phyloP scores from a whole-genome alignment of 1,140 invertebrate genomes.

The Yoshiicerus persimilis region DNA sequence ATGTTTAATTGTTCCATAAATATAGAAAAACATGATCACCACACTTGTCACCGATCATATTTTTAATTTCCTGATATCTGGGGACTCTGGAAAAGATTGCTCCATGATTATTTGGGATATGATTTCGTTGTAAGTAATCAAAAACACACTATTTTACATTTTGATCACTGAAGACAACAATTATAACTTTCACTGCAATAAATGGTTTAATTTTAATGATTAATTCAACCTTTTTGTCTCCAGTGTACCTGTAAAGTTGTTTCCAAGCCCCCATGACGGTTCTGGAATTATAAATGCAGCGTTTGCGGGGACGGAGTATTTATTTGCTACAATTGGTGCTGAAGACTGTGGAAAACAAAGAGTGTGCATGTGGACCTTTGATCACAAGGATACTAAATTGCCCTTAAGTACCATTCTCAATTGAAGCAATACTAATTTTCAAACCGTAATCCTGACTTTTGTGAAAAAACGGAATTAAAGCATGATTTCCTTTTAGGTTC shows the following conservation, averaged over 20 bases:
- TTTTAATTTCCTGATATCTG: conserved; percentile 30
- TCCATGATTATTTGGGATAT: conserved; percentile 43
- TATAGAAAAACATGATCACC: conserved; percentile 40
- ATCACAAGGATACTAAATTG: not conserved
- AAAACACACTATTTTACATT: not conserved
- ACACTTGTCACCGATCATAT: conserved; percentile 5
- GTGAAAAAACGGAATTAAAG: too few species aligned
- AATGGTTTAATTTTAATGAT: not conserved
- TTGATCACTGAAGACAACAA: not conserved
- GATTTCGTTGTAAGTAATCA: not conserved
- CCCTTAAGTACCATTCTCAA: not conserved
- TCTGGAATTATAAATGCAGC: not conserved
- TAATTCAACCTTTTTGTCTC: not conserved
- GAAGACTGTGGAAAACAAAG: not conserved
- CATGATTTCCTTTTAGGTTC: conserved; percentile 5
- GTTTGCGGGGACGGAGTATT: not conserved
- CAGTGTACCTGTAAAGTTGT: not conserved
- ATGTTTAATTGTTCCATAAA: not conserved
- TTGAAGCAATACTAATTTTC: not conserved
- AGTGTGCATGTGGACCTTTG: not conserved
- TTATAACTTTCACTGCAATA: not conserved
- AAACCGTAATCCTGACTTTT: not conserved
- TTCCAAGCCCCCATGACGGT: not conserved
- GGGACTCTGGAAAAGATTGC: conserved; percentile 31
- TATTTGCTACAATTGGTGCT: not conserved